phyloP scores from a whole-genome alignment of 1,140 invertebrate species.

The Brachionus calyciflorus region DNA sequence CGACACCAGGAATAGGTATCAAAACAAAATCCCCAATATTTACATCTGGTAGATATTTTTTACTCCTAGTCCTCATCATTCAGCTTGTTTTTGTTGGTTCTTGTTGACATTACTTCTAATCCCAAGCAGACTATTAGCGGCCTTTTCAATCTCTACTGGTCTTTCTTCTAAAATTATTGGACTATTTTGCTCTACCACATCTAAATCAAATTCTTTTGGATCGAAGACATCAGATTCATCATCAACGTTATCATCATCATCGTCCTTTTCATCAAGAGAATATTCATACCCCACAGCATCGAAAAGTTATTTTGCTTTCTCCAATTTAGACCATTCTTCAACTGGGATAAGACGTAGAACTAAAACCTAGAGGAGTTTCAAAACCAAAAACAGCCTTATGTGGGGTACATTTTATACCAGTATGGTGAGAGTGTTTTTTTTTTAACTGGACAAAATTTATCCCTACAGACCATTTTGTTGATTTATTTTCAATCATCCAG shows the following conservation, averaged over 20 bases:
- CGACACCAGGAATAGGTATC: slow-evolving; percentile 15
- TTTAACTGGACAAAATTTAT: slow-evolving; percentile 35
- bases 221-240: slow-evolving; percentile 10
- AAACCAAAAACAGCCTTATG: neutral
- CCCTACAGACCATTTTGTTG: neutral
- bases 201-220: neutral
- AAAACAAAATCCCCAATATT: neutral
- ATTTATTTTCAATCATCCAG: neutral
- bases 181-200: neutral
- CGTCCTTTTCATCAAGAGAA: neutral
- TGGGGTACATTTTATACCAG: slow-evolving; percentile 1
- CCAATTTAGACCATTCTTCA: slow-evolving; percentile 22
- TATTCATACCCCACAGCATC: slow-evolving; percentile 20
- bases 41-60: slow-evolving; percentile 1
- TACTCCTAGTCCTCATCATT: slow-evolving; percentile 1
- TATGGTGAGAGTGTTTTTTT: slow-evolving; percentile 9
- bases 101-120: neutral
- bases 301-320: slow-evolving; percentile 7
- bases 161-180: neutral
- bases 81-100: slow-evolving; percentile 9
- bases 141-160: neutral
- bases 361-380: neutral
- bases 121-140: neutral
- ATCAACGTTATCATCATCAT: neutral
- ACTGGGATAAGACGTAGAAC: neutral